Percentiles rank a stretch among this genome's conserved stretches.
Conservation (phyloP, 2,113 vertebrate genomes). For the Eptesicus fuscus region DNA sequence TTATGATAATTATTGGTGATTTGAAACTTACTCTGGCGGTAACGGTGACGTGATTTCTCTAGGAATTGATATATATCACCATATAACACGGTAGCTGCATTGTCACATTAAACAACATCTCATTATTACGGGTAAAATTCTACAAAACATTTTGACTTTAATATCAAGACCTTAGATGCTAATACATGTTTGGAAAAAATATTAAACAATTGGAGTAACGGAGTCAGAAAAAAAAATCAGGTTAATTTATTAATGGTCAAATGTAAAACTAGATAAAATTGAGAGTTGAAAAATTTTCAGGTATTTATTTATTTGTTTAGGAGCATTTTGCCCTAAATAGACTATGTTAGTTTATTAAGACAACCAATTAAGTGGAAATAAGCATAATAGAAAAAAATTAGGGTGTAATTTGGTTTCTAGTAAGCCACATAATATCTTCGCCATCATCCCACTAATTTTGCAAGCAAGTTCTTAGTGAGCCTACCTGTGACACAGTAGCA, state of each 20-base stretch:
- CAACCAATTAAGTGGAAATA: neutral
- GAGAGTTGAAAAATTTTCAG: neutral
- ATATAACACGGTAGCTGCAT: conserved; percentile 27
- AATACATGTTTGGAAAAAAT: neutral
- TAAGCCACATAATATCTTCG: neutral
- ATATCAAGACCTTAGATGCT: neutral
- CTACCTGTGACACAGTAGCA: neutral
- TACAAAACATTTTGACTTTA: neutral
- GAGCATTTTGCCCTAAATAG: neutral
- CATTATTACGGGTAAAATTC: conserved; percentile 30
- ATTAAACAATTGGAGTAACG: neutral
- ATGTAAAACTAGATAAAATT: neutral
- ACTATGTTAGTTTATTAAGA: neutral
- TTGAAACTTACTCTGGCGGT: conserved; percentile 65
- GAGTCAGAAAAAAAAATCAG: neutral
- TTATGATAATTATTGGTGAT: conserved; percentile 68
- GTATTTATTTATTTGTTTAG: neutral
- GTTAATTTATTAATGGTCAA: neutral
- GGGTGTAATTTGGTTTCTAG: neutral
- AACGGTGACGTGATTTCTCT: conserved; percentile 67
- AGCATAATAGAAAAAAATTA: neutral
- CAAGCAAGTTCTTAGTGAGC: neutral
- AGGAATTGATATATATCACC: conserved; percentile 61
- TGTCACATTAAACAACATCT: neutral
- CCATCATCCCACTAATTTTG: neutral